Conservation (phyloP, 2,797 vertebrate genomes). For the Hydrocynus forskahlii region DNA sequence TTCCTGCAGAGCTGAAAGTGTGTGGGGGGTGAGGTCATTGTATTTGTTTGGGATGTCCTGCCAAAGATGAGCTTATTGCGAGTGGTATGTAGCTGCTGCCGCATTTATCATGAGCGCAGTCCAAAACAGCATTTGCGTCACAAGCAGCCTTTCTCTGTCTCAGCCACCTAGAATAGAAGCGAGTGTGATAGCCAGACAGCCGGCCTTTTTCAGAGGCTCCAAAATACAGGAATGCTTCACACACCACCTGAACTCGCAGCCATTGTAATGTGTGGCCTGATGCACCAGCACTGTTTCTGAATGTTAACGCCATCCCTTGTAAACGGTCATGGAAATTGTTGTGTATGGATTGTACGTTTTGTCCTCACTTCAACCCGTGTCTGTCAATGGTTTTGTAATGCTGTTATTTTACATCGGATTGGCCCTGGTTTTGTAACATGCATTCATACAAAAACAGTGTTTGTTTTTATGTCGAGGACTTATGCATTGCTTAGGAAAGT, state of each 20-base stretch:
- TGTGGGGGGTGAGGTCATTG: slow-evolving; percentile 55
- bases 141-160: slow-evolving; percentile 21
- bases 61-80: slow-evolving; percentile 57
- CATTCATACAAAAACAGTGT: too few relatives aligned
- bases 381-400: not conserved
- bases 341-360: not conserved
- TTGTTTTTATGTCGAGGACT: too few relatives aligned
- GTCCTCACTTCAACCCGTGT: not conserved
- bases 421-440: too few relatives aligned
- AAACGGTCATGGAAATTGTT: not conserved
- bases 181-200: slow-evolving; percentile 19
- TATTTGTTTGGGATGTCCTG: slow-evolving; percentile 44
- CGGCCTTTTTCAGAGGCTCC: slow-evolving; percentile 4
- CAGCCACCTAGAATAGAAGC: slow-evolving; percentile 31
- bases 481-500: too few relatives aligned
- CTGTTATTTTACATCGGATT: not conserved
- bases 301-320: not conserved
- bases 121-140: slow-evolving; percentile 49
- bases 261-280: not conserved
- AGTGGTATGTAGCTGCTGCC: slow-evolving; percentile 41
- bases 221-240: not conserved
- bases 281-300: not conserved
- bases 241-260: not conserved
- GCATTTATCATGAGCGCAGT: slow-evolving; percentile 39
- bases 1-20: slow-evolving; percentile 1